Percentiles rank a stretch among this genome's conserved stretches.
These are phyloP conservation scores for Cromileptes altivelis DNA, from an alignment of 2,113 vertebrate genomes.

Conservation along the genomic window DNA sequence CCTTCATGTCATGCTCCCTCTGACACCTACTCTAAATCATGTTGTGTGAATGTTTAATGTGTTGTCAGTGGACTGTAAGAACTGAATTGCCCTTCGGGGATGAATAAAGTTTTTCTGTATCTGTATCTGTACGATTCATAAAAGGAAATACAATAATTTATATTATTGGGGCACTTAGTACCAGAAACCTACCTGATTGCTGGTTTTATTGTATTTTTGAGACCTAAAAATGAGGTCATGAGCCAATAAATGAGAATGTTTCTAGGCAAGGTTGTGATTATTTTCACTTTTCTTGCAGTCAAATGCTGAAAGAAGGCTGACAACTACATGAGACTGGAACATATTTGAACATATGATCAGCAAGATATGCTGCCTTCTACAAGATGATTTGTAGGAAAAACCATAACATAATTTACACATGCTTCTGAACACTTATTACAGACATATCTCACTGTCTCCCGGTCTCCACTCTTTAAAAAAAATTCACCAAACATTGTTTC, in stretches of 20 bases:
- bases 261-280: not conserved
- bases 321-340: no score
- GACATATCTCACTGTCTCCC: not conserved
- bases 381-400: not conserved
- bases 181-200: not conserved
- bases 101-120: no score
- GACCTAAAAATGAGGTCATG: not conserved
- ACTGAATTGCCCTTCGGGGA: no score
- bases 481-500: slow-evolving; percentile 8
- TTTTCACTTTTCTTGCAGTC: not conserved
- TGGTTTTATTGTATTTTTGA: not conserved
- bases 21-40: no score
- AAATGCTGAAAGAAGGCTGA: not conserved
- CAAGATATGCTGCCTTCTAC: not conserved
- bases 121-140: not conserved
- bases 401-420: not conserved
- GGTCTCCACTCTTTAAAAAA: not conserved
- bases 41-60: no score
- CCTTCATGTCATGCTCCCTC: no score
- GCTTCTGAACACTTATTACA: not conserved
- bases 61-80: no score
- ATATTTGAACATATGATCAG: not conserved
- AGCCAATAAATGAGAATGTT: not conserved
- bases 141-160: not conserved
- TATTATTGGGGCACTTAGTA: not conserved